Evolutionary conservation across 2,113 vertebrate species (phyloP).

Genomic region (Sinosuthora webbiana): DNA sequence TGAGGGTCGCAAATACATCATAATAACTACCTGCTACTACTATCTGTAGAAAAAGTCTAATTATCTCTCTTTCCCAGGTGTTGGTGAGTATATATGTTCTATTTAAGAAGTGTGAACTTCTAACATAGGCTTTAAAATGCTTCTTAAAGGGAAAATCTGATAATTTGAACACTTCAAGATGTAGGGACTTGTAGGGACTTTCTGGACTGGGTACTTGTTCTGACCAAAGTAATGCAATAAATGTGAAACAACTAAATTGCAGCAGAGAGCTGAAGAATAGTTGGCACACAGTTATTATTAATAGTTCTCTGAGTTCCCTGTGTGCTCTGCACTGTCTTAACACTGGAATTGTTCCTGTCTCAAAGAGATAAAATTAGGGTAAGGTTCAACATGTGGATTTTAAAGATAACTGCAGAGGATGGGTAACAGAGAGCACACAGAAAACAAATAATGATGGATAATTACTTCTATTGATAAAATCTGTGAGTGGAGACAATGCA

Average conservation of each 20-base stretch:
- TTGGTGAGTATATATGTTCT: not conserved
- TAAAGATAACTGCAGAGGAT: conserved; percentile 28
- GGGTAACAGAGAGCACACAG: not conserved
- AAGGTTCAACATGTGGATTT: conserved; percentile 42
- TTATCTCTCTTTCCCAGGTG: not conserved
- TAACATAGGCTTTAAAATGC: not conserved
- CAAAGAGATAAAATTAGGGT: conserved; percentile 54
- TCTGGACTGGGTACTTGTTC: not conserved
- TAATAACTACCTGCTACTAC: not conserved
- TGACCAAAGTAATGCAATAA: not conserved
- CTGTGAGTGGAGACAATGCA: conserved; percentile 18
- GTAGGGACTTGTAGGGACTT: not conserved
- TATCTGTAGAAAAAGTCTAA: not conserved
- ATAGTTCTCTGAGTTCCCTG: not conserved
- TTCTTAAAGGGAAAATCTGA: not conserved
- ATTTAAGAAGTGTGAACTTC: not conserved
- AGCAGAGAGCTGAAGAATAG: not conserved
- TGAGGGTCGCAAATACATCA: not conserved
- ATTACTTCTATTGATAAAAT: conserved; percentile 52
- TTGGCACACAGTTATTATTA: not conserved
- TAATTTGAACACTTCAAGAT: not conserved
- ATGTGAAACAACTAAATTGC: not conserved
- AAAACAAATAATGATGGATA: conserved; percentile 43
- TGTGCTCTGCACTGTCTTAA: not conserved
- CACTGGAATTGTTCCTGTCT: conserved; percentile 14